Evolutionary conservation across 2,113 vertebrate species (phyloP).

Genomic region (Myotis yumanensis): DNA sequence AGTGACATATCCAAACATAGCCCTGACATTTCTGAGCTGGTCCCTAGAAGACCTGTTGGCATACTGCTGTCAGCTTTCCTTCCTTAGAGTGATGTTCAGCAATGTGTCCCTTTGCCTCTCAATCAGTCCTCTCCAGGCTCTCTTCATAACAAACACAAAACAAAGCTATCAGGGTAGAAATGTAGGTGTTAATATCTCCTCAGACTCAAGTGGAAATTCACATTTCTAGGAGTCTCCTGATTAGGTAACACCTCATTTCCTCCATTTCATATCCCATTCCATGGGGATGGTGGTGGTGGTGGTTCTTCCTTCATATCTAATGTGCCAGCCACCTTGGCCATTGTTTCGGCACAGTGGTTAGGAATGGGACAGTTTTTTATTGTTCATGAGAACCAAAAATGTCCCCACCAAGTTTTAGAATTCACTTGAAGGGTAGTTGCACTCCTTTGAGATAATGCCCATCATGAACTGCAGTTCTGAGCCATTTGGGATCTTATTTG

Average conservation of each 20-base stretch:
- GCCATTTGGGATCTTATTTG: background rate
- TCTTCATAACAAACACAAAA: background rate
- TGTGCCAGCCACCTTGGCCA: background rate
- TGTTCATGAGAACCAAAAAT: background rate
- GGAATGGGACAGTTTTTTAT: background rate
- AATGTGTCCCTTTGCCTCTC: background rate
- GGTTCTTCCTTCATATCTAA: background rate
- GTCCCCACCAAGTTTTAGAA: background rate
- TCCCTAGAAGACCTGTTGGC: background rate
- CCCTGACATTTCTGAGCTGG: background rate
- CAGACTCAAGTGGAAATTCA: background rate
- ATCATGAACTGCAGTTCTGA: background rate
- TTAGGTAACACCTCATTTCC: background rate
- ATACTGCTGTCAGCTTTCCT: background rate
- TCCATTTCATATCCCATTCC: background rate
- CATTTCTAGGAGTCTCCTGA: background rate
- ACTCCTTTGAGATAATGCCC: background rate
- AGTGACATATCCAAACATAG: background rate
- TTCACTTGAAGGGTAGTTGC: background rate
- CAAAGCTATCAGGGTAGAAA: background rate
- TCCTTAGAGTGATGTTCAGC: background rate
- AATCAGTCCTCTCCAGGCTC: background rate
- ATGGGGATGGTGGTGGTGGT: background rate
- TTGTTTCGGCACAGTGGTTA: background rate
- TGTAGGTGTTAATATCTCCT: background rate